These are phyloP conservation scores for Agapetus fuscipes DNA, from an alignment of 2,888 invertebrate genomes.

Conservation along the genomic window DNA sequence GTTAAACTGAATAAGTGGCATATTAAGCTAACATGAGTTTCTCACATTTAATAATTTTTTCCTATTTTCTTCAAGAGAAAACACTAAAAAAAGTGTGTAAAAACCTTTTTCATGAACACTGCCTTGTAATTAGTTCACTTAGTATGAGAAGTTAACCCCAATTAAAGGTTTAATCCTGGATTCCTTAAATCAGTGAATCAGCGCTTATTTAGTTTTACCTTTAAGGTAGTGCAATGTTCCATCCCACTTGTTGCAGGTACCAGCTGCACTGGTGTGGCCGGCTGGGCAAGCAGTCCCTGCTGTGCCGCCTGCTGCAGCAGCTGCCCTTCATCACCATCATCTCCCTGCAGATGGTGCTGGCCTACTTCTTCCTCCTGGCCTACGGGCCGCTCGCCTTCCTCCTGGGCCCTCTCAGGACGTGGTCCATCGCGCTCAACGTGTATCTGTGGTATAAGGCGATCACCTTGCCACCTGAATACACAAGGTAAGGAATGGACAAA, in stretches of 20 bases:
- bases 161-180: too few relatives aligned
- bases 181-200: too few relatives aligned
- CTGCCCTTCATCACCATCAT: slow-evolving; percentile 49
- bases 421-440: slow-evolving; percentile 62
- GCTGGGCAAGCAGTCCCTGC: slow-evolving; percentile 24
- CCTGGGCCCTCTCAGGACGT: slow-evolving; percentile 69
- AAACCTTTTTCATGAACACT: too few relatives aligned
- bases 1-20: too few relatives aligned
- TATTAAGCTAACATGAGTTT: too few relatives aligned
- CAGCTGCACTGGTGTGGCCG: slow-evolving; percentile 25
- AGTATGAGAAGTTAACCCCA: too few relatives aligned
- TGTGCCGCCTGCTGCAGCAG: slow-evolving; percentile 27
- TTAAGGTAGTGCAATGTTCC: too few relatives aligned
- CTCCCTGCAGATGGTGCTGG: slow-evolving; percentile 50
- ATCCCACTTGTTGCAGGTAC: slow-evolving; percentile 24
- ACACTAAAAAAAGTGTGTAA: too few relatives aligned
- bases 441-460: slow-evolving; percentile 57
- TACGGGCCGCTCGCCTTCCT: slow-evolving; percentile 70
- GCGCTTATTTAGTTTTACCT: too few relatives aligned
- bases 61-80: too few relatives aligned
- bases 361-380: slow-evolving; percentile 71
- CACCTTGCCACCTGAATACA: slow-evolving; percentile 49
- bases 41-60: too few relatives aligned
- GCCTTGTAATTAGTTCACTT: too few relatives aligned
- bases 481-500: slow-evolving; percentile 47